Evolutionary conservation across 2,797 vertebrate species (phyloP).

Genomic region (Pseudomugil tenellus): DNA sequence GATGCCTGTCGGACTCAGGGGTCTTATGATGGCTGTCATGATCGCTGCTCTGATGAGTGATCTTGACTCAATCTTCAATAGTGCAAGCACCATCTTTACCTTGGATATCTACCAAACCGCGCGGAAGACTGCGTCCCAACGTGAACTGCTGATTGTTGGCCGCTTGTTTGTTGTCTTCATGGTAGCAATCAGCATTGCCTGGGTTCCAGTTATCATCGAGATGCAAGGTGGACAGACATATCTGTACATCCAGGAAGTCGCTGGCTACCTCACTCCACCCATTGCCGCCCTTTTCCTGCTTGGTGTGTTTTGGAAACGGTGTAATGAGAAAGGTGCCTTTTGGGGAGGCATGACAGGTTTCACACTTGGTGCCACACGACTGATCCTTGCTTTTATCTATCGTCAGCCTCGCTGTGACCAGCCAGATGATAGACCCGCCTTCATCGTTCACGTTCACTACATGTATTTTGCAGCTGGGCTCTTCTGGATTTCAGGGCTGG

Average conservation of each 20-base stretch:
- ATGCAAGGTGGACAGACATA: conserved; percentile 99
- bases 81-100: conserved; percentile 98
- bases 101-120: conserved; percentile 94
- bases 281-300: conserved; percentile 95
- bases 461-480: conserved; percentile 95
- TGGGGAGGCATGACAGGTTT: conserved; percentile 95
- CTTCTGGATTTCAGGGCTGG: conserved; percentile 93
- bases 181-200: conserved; percentile 95
- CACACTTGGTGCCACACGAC: conserved; percentile 84
- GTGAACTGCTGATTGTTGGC: conserved; percentile 93
- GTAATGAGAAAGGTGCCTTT: conserved; percentile 96
- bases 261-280: conserved; percentile 96
- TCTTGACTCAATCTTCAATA: conserved; percentile 98
- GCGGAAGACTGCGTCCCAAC: conserved; percentile 85
- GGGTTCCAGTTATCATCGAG: conserved; percentile 97
- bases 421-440: conserved; percentile 88
- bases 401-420: conserved; percentile 91
- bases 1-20: conserved; percentile 94
- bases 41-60: conserved; percentile 99
- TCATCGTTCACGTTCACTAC: conserved; percentile 91
- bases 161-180: conserved; percentile 94
- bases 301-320: conserved; percentile 95
- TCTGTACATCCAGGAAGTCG: conserved; percentile 98
- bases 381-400: conserved; percentile 92
- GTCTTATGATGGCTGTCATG: conserved; percentile 99